Conservation (phyloP, 53 echinoderm and acorn worm genomes). For the Holothuria leucospilota region DNA sequence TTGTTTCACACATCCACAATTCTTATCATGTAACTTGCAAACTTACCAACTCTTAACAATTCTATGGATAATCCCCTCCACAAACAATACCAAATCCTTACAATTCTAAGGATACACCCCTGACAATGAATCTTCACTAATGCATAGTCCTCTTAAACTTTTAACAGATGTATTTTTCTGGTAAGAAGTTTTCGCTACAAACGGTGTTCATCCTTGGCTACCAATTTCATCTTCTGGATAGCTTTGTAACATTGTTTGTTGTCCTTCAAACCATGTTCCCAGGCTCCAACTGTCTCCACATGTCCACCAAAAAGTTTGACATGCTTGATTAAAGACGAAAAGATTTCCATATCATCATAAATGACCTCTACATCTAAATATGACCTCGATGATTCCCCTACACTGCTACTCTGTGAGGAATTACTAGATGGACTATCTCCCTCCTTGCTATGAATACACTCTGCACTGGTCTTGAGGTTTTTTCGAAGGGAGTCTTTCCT, state of each 20-base stretch:
- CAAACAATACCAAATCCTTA: too few species aligned
- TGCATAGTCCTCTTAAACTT: too few species aligned
- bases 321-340: background rate
- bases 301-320: slow-evolving; percentile 11
- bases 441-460: background rate
- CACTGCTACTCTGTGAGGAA: background rate
- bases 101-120: too few species aligned
- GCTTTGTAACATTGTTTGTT: background rate
- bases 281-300: background rate
- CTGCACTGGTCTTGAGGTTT: background rate
- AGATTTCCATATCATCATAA: slow-evolving; percentile 8
- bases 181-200: background rate
- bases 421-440: background rate
- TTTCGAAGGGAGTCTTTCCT: background rate
- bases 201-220: background rate
- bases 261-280: slow-evolving; percentile 20
- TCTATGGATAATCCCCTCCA: too few species aligned
- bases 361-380: background rate
- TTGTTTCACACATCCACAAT: too few species aligned
- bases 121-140: too few species aligned
- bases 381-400: background rate
- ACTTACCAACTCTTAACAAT: too few species aligned
- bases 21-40: too few species aligned
- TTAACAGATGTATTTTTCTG: too few species aligned
- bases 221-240: slow-evolving; percentile 8